Percentiles rank a stretch among this genome's conserved stretches.
Conservation (phyloP, 2,888 invertebrate genomes). For the Chloromyia formosa region DNA sequence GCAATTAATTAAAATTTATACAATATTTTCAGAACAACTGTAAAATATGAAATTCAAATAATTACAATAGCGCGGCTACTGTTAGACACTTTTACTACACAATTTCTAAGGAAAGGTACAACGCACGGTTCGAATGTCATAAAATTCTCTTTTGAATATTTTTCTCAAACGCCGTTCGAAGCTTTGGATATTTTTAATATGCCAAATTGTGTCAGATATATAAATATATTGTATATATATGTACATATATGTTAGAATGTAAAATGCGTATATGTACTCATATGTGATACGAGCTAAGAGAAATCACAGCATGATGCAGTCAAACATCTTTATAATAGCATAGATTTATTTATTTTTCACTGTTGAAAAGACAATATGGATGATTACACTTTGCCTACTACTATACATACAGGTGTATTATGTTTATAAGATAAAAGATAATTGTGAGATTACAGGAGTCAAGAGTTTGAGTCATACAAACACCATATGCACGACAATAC, state of each 20-base stretch:
- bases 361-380: constrained; percentile 22
- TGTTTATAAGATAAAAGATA: constrained; percentile 29
- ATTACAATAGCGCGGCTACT: constrained; percentile 30
- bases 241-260: constrained; percentile 20
- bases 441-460: constrained; percentile 3
- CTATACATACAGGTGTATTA: constrained; percentile 20
- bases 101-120: neutral
- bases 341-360: constrained; percentile 12
- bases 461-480: constrained; percentile 17
- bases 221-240: neutral
- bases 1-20: constrained; percentile 17
- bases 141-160: constrained; percentile 27
- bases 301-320: constrained; percentile 8
- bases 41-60: constrained; percentile 30
- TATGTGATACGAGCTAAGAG: neutral
- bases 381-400: constrained; percentile 8
- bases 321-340: constrained; percentile 2
- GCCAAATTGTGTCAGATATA: neutral
- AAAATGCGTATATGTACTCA: neutral
- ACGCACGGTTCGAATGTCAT: constrained; percentile 3
- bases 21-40: constrained; percentile 2
- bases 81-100: constrained; percentile 36
- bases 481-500: too few species aligned
- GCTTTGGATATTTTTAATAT: neutral
- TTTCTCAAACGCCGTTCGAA: neutral